Evolutionary conservation across 2,113 vertebrate species (phyloP), one percentile per base, ranked within the genome.

Genomic region (Atlantisia rogersi): DNA sequence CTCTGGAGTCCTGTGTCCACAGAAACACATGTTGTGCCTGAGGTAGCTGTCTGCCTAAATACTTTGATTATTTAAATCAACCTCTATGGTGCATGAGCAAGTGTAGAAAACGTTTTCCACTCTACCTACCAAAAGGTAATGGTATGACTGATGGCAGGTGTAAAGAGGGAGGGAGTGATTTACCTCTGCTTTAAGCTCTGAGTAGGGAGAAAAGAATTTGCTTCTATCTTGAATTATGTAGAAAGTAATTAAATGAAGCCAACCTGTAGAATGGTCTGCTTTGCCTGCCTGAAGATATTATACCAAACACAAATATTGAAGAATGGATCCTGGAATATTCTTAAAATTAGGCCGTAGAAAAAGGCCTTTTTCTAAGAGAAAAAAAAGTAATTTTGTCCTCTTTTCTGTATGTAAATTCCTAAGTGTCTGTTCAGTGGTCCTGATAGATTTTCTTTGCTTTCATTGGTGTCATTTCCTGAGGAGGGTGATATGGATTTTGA

Each of bases 171-270:
- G 28, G 16, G 22, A 70, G 32, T 37, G 32, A 77, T 68, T 77
- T 83, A 48, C 29, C 15, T 58, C 40, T 48, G 18, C n/a, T 77
- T 5, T 37, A 53, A 77, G 37, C 17, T 74, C 8, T 22, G 28
- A 80, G 15, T 21, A 87, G 39, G 20, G 65, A 68, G 29, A 84
- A 75, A 82, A 59, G 16, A 46, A 58, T 81, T 78, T 82, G 2
- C 53, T 86, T 91, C 39, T 10, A 52, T 59, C 40, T 55, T 91
- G 65, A 71, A 75, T 92, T 84, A 76, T 31, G 39, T 60, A 71
- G 80, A 55, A 93, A 79, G 29, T 75, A 75, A 90, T 82, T 91
- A 90, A 93, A 90, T 56, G 24, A 94, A 92, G 59, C 62, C 44
- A 64, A 59, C 35, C 75, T 90, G 31, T 35, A 91, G 65, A 94